Conservation (phyloP, 2,113 vertebrate genomes). For the Sylvia atricapilla region DNA sequence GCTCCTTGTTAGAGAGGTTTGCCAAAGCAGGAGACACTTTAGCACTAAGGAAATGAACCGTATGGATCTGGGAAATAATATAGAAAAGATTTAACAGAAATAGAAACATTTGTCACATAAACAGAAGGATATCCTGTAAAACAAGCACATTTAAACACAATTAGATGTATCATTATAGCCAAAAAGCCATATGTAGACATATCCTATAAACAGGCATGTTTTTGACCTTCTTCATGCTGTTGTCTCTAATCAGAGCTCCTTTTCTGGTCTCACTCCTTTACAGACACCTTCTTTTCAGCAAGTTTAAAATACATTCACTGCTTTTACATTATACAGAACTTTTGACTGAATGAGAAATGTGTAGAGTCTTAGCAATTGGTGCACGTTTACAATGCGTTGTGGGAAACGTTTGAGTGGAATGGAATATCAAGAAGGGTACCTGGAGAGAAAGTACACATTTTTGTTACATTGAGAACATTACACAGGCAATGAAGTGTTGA, state of each 20-base stretch:
- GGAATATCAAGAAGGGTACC: not conserved
- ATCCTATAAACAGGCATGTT: not conserved
- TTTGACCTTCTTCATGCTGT: not conserved
- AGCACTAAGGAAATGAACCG: not conserved
- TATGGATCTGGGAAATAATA: not conserved
- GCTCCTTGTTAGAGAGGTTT: not conserved
- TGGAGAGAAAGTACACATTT: not conserved
- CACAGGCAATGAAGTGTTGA: not conserved
- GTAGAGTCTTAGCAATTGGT: not conserved
- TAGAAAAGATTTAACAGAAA: not conserved
- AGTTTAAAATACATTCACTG: not conserved
- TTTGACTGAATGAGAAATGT: not conserved
- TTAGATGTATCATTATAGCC: not conserved
- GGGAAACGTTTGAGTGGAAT: not conserved
- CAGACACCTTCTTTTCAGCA: not conserved
- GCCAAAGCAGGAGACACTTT: not conserved
- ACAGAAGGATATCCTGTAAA: not conserved
- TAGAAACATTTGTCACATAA: not conserved
- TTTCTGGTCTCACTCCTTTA: not conserved
- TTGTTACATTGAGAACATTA: not conserved
- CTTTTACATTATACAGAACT: not conserved
- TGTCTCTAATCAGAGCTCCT: not conserved
- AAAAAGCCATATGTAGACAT: not conserved
- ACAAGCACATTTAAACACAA: not conserved
- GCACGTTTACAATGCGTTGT: accelerated